Conservation (phyloP, 1,140 invertebrate species). For the Heliconius hermathena region DNA sequence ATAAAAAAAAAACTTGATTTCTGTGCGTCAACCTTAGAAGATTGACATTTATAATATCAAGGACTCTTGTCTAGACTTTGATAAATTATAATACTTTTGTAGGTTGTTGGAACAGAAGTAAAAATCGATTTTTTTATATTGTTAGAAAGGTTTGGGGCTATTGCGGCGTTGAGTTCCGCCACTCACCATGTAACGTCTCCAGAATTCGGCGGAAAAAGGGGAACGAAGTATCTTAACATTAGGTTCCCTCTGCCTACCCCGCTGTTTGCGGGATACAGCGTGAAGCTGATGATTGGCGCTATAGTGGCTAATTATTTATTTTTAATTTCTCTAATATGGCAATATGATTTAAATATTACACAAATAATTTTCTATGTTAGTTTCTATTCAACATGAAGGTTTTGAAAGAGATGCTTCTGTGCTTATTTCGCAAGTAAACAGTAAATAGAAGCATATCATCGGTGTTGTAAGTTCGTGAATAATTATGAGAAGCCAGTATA, state of each 20-base stretch:
- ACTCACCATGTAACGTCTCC: no score
- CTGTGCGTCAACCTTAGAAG: neutral
- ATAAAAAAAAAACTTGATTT: neutral
- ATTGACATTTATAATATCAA: neutral
- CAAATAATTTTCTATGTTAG: neutral
- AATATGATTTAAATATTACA: neutral
- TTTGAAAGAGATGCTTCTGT: constrained; percentile 34
- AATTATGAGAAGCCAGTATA: constrained; percentile 35
- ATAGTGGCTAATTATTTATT: neutral
- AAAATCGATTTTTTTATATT: neutral
- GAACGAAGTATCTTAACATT: no score
- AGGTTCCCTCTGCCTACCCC: no score
- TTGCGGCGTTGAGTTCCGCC: no score
- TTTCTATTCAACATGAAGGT: constrained; percentile 1
- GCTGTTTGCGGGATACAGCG: no score
- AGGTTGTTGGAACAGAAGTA: neutral
- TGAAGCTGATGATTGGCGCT: neutral
- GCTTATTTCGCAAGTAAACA: constrained; percentile 34
- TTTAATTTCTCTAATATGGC: no score
- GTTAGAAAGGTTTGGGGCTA: no score
- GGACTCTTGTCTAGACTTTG: constrained; percentile 3
- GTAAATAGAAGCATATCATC: constrained; percentile 41
- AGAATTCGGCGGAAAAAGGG: no score
- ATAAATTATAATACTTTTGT: neutral
- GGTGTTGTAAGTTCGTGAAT: constrained; percentile 46